These are phyloP conservation scores for Scolopax bukidnonensis DNA, from an alignment of 2,797 vertebrate genomes.

Conservation along the genomic window DNA sequence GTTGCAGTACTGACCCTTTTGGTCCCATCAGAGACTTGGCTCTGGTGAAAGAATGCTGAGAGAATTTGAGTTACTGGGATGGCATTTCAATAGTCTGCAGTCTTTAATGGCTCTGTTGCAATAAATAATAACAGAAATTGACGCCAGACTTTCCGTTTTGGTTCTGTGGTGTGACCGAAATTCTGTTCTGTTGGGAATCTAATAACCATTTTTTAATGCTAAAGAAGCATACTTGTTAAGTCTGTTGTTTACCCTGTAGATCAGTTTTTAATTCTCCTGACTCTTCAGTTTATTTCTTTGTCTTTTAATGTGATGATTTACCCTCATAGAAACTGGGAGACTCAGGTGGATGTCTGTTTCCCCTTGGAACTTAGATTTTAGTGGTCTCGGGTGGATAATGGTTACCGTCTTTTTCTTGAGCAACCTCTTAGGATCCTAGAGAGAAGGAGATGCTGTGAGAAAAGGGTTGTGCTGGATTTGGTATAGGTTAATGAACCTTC, in stretches of 20 bases:
- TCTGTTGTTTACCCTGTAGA: background rate
- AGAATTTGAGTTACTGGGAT: background rate
- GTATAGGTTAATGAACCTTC: background rate
- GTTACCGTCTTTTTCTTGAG: background rate
- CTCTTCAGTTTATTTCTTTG: conserved; percentile 11
- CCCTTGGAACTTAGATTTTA: background rate
- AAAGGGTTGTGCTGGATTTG: background rate
- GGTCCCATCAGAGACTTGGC: background rate
- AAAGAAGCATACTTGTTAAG: background rate
- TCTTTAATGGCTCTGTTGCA: background rate
- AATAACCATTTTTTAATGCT: background rate
- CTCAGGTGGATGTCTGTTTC: background rate
- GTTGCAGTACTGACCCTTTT: background rate
- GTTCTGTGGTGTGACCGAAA: background rate
- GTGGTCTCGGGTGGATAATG: background rate
- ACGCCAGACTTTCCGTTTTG: background rate
- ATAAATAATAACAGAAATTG: background rate
- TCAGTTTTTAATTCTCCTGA: background rate
- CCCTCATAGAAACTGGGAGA: background rate
- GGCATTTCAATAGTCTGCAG: background rate
- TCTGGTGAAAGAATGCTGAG: background rate
- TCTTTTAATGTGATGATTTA: background rate
- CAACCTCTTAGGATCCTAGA: background rate
- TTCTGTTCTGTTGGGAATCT: background rate
- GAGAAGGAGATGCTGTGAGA: background rate